These are phyloP conservation scores for Leucoptera coffeella DNA, from an alignment of 2,888 invertebrate genomes.

Conservation along the genomic window DNA sequence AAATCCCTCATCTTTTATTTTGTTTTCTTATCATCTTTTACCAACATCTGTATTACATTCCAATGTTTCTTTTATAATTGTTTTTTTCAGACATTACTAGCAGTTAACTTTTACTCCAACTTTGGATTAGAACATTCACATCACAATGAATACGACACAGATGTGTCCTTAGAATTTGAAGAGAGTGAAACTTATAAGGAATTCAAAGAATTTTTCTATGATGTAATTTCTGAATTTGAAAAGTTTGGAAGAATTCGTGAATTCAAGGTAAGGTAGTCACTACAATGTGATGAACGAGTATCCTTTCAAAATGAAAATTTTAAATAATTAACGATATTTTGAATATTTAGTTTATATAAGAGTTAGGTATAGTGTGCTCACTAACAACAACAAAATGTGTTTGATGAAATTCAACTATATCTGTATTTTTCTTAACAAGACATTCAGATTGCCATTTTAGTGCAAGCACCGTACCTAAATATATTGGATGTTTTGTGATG, in stretches of 20 bases:
- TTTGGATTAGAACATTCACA: conserved; percentile 69
- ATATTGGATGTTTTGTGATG: no score
- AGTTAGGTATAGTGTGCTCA: no score
- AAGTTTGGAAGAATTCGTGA: conserved; percentile 60
- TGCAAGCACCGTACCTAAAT: not conserved
- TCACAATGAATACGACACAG: conserved; percentile 74
- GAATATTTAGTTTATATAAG: no score
- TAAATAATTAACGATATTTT: not conserved
- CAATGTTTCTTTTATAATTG: conserved; percentile 45
- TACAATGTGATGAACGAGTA: not conserved
- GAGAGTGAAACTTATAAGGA: conserved; percentile 72
- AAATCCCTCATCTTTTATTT: no score
- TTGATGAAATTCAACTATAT: no score
- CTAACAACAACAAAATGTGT: no score
- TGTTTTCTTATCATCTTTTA: conserved; percentile 1
- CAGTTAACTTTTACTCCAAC: conserved; percentile 78
- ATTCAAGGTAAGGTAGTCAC: conserved; percentile 54
- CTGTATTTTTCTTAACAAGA: not conserved
- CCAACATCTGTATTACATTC: not conserved
- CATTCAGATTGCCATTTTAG: not conserved
- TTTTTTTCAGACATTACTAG: conserved; percentile 54
- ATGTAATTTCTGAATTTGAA: conserved; percentile 79
- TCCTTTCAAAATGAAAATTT: not conserved
- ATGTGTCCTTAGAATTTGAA: conserved; percentile 78
- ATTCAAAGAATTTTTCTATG: conserved; percentile 79